These are phyloP conservation scores for Parasteatoda lunata DNA, from an alignment of 2,888 invertebrate species.

Conservation along the genomic window DNA sequence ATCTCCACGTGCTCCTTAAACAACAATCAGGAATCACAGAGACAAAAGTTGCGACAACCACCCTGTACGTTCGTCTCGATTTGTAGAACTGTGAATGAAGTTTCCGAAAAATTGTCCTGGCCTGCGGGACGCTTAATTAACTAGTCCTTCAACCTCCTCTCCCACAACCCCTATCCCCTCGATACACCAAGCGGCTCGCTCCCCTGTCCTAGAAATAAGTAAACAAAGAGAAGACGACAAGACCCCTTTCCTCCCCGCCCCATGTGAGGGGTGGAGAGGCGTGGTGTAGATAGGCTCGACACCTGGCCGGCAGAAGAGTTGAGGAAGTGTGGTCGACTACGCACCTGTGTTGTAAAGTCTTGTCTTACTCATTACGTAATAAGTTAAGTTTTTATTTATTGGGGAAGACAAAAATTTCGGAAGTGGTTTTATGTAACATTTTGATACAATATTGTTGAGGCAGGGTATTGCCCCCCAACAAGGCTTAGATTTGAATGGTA, in stretches of 20 bases:
- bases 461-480: too few species aligned
- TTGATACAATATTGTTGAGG: too few species aligned
- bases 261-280: not conserved
- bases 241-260: constrained; percentile 12
- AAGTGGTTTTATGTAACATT: too few species aligned
- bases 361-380: not conserved
- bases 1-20: not conserved
- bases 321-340: constrained; percentile 46
- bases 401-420: too few species aligned
- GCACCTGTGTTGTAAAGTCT: constrained; percentile 46
- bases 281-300: constrained; percentile 26
- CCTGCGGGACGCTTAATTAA: constrained; percentile 33
- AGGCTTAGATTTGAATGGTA: too few species aligned
- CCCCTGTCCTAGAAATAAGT: constrained; percentile 38
- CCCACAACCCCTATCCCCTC: not conserved
- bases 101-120: not conserved
- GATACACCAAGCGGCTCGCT: not conserved
- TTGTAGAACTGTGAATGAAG: not conserved
- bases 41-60: constrained; percentile 3
- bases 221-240: constrained; percentile 42
- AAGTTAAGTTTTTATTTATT: too few species aligned
- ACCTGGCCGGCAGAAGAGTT: constrained; percentile 49
- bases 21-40: not conserved
- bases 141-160: constrained; percentile 31
- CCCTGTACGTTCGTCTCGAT: not conserved